Evolutionary conservation across 2,888 invertebrate genomes (phyloP).

Genomic region (Acrocera orbiculus): DNA sequence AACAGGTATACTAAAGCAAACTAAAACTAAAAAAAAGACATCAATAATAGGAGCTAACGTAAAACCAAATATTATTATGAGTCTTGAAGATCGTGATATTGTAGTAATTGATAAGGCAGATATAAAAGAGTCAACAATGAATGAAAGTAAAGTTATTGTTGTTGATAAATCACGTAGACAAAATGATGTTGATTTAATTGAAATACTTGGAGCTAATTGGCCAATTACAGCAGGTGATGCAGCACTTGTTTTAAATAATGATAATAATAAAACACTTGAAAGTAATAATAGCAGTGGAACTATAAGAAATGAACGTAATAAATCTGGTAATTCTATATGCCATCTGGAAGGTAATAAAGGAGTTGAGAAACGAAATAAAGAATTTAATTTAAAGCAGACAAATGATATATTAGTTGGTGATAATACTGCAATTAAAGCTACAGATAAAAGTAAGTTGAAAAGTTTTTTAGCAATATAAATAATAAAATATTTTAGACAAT

Average conservation of each 20-base stretch:
- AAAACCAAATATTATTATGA: constrained; percentile 18
- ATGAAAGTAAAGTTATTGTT: constrained; percentile 21
- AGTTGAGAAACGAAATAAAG: constrained; percentile 12
- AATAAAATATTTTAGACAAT: background rate
- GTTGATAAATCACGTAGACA: constrained; percentile 19
- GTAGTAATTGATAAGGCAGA: constrained; percentile 23
- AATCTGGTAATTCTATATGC: constrained; percentile 40
- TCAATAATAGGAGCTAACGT: constrained; percentile 9
- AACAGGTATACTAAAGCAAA: constrained; percentile 17
- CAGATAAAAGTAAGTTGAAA: constrained; percentile 9
- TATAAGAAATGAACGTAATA: constrained; percentile 32
- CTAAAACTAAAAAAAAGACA: constrained; percentile 8
- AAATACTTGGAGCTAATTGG: constrained; percentile 26
- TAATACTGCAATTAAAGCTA: background rate
- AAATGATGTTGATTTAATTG: constrained; percentile 23
- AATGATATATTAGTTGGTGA: background rate
- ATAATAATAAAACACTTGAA: constrained; percentile 10
- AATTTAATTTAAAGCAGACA: constrained; percentile 4
- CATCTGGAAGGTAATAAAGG: constrained; percentile 30
- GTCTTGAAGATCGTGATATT: constrained; percentile 21
- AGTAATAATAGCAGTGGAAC: constrained; percentile 8
- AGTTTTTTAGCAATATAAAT: background rate
- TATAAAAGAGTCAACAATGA: constrained; percentile 21
- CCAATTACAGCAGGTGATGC: constrained; percentile 24
- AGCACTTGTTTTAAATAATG: constrained; percentile 22